These are phyloP conservation scores for Sepiola atlantica DNA, from an alignment of 2,888 invertebrate species.

Conservation along the genomic window DNA sequence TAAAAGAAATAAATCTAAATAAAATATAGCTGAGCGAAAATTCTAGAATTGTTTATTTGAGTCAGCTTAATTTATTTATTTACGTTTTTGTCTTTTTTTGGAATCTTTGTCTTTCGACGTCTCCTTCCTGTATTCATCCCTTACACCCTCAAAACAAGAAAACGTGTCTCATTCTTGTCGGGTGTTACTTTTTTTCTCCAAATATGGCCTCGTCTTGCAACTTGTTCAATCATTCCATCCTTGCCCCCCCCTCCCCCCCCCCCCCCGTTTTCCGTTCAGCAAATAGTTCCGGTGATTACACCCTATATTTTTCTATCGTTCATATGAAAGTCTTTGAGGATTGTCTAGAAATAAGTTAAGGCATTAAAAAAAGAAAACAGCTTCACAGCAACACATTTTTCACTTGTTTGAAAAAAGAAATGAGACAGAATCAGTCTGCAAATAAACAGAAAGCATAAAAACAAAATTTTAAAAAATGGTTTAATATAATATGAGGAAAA, in stretches of 20 bases:
- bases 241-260: background rate
- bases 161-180: background rate
- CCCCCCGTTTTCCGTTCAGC: background rate
- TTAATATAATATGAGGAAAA: background rate
- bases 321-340: background rate
- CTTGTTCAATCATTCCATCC: background rate
- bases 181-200: background rate
- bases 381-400: background rate
- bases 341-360: background rate
- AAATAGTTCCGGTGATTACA: background rate
- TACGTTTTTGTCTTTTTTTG: background rate
- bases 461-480: too few relatives aligned
- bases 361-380: background rate
- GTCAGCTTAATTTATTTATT: background rate
- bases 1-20: background rate
- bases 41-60: background rate
- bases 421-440: background rate
- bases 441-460: background rate
- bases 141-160: background rate
- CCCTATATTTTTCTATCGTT: background rate
- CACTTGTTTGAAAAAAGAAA: background rate
- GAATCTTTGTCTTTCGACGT: background rate
- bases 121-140: background rate
- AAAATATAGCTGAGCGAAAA: too few relatives aligned
- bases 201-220: background rate